Conservation (phyloP, 1,140 invertebrate species). For the Trigoniulus corallinus region DNA sequence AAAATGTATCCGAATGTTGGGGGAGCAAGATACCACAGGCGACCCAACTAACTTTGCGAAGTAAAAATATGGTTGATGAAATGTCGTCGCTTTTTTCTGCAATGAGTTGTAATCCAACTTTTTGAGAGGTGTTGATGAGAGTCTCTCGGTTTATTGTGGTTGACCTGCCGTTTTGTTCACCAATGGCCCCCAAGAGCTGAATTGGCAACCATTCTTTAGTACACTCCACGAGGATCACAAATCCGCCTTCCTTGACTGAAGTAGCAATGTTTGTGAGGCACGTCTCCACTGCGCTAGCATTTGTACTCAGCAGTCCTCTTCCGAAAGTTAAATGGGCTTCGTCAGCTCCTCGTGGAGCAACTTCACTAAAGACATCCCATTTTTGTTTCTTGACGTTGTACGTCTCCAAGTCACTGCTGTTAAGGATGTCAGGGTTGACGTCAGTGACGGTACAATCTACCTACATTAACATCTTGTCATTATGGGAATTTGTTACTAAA, state of each 20-base stretch:
- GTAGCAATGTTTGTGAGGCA: constrained; percentile 31
- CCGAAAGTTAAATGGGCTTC: constrained; percentile 23
- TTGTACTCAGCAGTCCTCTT: constrained; percentile 15
- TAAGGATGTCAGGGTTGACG: constrained; percentile 18
- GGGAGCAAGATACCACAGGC: not conserved
- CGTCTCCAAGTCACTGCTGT: constrained; percentile 18
- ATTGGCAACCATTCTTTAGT: too few species aligned
- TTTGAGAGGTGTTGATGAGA: too few species aligned
- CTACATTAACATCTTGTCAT: too few species aligned
- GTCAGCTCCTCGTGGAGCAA: constrained; percentile 11
- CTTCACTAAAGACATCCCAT: constrained; percentile 20
- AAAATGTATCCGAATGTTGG: too few species aligned
- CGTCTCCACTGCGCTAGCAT: not conserved
- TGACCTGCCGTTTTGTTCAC: too few species aligned
- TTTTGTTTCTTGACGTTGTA: constrained; percentile 17
- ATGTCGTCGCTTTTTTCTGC: too few species aligned
- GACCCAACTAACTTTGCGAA: not conserved
- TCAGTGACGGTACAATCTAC: constrained; percentile 1
- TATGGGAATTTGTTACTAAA: too few species aligned
- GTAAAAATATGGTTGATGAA: too few species aligned
- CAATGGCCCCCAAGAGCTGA: too few species aligned
- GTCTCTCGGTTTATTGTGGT: too few species aligned
- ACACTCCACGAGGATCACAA: constrained; percentile 57
- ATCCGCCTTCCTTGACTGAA: constrained; percentile 50
- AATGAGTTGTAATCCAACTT: too few species aligned